Conservation (phyloP, 2,888 invertebrate genomes). For the Plusia festucae region DNA sequence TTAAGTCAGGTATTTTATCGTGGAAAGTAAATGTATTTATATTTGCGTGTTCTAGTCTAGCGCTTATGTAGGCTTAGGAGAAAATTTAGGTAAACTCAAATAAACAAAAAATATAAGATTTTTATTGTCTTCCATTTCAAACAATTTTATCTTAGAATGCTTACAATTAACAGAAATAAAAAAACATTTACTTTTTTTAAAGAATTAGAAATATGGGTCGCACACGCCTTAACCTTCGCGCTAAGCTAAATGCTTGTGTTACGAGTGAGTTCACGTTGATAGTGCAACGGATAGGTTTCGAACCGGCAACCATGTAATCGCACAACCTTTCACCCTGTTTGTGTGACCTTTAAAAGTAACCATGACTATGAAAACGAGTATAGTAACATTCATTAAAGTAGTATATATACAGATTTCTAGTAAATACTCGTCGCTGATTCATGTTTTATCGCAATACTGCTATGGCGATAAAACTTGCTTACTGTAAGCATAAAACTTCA, state of each 20-base stretch:
- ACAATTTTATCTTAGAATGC: neutral
- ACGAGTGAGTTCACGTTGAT: no score
- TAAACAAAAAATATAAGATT: neutral
- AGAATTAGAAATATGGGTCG: no score
- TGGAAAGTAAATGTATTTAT: constrained; percentile 16
- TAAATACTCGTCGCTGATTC: neutral
- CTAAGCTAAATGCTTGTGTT: no score
- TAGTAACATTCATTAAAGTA: constrained; percentile 33
- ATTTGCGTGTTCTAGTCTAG: constrained; percentile 2
- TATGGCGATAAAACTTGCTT: no score
- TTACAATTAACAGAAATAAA: neutral
- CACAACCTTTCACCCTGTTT: neutral
- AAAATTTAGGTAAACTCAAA: neutral
- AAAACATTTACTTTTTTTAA: no score
- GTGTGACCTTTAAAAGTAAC: constrained; percentile 30
- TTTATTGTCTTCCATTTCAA: neutral
- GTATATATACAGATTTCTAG: neutral
- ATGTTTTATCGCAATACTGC: neutral
- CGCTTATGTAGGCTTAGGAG: neutral
- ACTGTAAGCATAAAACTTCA: neutral
- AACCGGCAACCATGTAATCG: no score
- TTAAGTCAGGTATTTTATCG: constrained; percentile 27
- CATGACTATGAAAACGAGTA: constrained; percentile 24
- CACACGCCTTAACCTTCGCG: no score
- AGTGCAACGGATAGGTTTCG: no score